Conservation (phyloP, 1,140 invertebrate species). For the Drosophila gunungcola region DNA sequence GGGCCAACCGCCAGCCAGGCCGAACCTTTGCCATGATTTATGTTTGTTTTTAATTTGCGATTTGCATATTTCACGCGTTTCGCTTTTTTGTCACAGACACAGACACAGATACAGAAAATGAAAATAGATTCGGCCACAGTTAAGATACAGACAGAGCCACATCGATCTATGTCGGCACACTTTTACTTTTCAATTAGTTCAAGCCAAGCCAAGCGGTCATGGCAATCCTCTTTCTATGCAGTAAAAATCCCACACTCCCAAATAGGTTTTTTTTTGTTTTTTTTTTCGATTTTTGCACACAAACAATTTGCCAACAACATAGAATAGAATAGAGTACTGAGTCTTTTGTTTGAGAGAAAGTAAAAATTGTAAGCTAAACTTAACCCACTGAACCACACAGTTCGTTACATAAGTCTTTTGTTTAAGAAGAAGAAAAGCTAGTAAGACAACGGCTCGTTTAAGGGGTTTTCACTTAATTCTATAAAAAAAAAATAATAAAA, state of each 20-base stretch:
- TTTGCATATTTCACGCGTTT: constrained; percentile 81
- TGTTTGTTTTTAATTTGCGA: constrained; percentile 77
- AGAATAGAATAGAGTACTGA: no score
- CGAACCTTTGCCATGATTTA: constrained; percentile 60
- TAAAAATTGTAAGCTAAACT: no score
- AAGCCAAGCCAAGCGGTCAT: constrained; percentile 42
- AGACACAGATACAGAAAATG: constrained; percentile 36
- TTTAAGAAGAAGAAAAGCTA: constrained; percentile 20
- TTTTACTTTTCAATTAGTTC: constrained; percentile 78
- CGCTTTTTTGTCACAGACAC: constrained; percentile 72
- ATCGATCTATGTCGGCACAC: constrained; percentile 76
- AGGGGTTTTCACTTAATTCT: no score
- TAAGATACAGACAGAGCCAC: constrained; percentile 40
- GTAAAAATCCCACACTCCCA: constrained; percentile 20
- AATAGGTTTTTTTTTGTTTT: constrained; percentile 68
- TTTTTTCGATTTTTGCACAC: not conserved
- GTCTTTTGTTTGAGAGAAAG: no score
- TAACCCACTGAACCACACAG: not conserved
- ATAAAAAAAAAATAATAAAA: no score
- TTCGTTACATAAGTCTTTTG: constrained; percentile 73
- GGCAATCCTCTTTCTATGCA: constrained; percentile 31
- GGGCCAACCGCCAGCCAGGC: constrained; percentile 16
- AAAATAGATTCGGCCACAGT: constrained; percentile 32
- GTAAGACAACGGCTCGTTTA: no score
- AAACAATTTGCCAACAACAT: no score